Base-by-base conservation (phyloP, 2,888 invertebrate species). In the Brachynemurus nebulosus region DNA sequence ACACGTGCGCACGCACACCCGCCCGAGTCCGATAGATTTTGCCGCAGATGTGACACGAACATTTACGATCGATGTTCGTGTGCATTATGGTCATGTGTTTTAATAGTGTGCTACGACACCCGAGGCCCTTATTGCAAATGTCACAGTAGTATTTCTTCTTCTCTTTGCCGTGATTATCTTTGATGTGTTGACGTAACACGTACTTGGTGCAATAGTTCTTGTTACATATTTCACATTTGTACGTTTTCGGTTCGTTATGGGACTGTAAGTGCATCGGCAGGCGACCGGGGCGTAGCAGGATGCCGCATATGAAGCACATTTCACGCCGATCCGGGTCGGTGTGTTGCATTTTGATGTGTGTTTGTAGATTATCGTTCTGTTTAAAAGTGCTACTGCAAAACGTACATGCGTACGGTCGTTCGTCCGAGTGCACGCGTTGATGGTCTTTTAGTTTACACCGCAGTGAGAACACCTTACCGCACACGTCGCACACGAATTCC, bases 41-140 rank as follows among this genome's bases (percentile, higher is more conserved):
- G 11, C 19, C 36, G 19, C 36, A 36, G n/a, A 36, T 36, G n/a
- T 12, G n/a, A 36, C 36, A 36, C 7, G n/a, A 12, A 36, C n/a
- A 17, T 3, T 36, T 18, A 6, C n/a, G 12, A n/a, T n/a, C n/a
- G 6, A 17, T n/a, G 19, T 36, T 19, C 19, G 17, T n/a, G 19
- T 17, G 17, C 17, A 18, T 17, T 18, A 36, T 36, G 8, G 18
- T n/a, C 17, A 19, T 18, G 19, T 36, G 36, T 18, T 18, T 19
- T 18, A n/a, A 18, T 36, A 36, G 19, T 9, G 17, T n/a, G n/a
- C 36, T n/a, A 18, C 18, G n/a, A 36, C 18, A 16, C 19, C 17
- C 19, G 5, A 17, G 11, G 1, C n/a, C 19, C 19, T 36, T 36
- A 36, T 19, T 19, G 19, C 36, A 36, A 18, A 36, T 19, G n/a